A percentile compares a stretch with the other conserved stretches of the same genome.
Conservation (phyloP, 2,888 invertebrate species). For the Peribatodes rhomboidaria region DNA sequence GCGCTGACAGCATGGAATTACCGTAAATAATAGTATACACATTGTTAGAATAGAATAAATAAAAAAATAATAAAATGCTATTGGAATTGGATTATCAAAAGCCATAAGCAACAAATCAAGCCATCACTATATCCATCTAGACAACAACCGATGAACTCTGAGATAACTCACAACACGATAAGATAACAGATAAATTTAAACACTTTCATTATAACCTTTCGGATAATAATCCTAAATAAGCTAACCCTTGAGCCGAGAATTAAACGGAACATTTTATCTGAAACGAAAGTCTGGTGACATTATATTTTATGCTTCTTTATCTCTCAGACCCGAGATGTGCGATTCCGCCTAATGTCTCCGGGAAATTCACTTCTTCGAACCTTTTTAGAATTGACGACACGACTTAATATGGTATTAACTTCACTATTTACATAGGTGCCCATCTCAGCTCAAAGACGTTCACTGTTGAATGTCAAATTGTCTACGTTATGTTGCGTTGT, state of each 20-base stretch:
- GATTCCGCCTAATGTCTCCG: slow-evolving; percentile 61
- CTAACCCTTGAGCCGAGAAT: slow-evolving; percentile 29
- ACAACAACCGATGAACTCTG: neutral
- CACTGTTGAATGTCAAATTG: too few relatives aligned
- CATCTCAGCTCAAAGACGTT: too few relatives aligned
- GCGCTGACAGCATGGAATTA: too few relatives aligned
- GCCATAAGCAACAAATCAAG: too few relatives aligned
- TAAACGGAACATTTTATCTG: slow-evolving; percentile 49
- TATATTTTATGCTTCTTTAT: slow-evolving; percentile 64
- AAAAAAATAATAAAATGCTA: too few relatives aligned
- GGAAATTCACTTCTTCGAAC: slow-evolving; percentile 35
- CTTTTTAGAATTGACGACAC: slow-evolving; percentile 22
- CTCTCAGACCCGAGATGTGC: slow-evolving; percentile 60
- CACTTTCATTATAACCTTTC: slow-evolving; percentile 23
- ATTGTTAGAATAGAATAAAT: too few relatives aligned
- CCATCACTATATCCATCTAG: neutral
- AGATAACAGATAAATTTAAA: slow-evolving; percentile 18
- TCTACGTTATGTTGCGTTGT: too few relatives aligned
- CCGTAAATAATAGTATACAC: too few relatives aligned
- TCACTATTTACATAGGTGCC: neutral
- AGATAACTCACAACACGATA: neutral
- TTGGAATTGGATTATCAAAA: too few relatives aligned
- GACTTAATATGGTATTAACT: neutral
- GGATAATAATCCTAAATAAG: slow-evolving; percentile 28
- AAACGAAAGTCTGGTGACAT: slow-evolving; percentile 51